A percentile compares a stretch with the other conserved stretches of the same genome.
Conservation (phyloP, 2,113 vertebrate genomes). For the Mastomys coucha region DNA sequence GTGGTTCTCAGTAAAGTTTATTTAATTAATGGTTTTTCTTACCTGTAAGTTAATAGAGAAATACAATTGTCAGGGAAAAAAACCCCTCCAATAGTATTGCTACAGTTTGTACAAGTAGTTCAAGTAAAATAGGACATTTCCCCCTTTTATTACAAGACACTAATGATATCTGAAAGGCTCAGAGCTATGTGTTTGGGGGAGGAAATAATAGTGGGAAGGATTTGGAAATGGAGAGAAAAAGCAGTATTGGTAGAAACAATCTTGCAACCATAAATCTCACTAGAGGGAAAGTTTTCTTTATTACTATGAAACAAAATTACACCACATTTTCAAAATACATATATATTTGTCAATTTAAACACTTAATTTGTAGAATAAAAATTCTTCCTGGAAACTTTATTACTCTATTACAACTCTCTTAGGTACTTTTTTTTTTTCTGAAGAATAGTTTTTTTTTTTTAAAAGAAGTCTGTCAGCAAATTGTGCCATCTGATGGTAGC, state of each 20-base stretch:
- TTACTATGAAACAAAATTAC: constrained; percentile 31
- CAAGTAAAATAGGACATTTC: not conserved
- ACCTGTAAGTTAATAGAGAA: constrained; percentile 6
- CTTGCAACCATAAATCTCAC: not conserved
- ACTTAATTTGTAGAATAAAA: constrained; percentile 43
- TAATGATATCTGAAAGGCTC: not conserved
- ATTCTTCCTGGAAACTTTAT: not conserved
- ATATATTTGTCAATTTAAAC: constrained; percentile 18
- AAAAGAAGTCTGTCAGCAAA: not conserved
- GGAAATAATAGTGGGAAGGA: not conserved
- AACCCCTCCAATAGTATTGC: not conserved
- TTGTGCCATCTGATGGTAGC: constrained; percentile 74
- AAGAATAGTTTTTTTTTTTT: not conserved
- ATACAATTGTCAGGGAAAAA: constrained; percentile 37
- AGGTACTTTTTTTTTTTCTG: not conserved
- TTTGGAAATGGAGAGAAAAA: not conserved
- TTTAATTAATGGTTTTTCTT: constrained; percentile 18
- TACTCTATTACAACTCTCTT: not conserved
- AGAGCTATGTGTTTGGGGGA: not conserved
- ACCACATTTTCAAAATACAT: constrained; percentile 15
- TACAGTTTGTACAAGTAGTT: constrained; percentile 13
- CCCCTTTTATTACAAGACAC: not conserved
- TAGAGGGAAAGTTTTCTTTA: not conserved
- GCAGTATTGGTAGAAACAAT: not conserved
- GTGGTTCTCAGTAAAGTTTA: constrained; percentile 24